Evolutionary conservation across 2,113 vertebrate genomes (phyloP).

Genomic region (Dicrurus megarhynchus): DNA sequence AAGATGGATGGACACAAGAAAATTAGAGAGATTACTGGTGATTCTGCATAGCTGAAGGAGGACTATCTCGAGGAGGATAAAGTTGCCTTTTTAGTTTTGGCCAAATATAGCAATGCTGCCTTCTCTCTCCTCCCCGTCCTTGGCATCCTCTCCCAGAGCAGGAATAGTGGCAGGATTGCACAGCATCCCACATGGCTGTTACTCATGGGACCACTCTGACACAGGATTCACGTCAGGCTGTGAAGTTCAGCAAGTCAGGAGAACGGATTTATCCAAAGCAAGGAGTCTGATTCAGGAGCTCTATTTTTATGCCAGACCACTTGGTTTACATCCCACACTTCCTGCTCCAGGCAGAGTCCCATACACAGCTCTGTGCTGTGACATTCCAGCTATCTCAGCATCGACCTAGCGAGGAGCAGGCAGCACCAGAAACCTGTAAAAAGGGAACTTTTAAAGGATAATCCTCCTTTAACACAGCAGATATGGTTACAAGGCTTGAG

Average conservation of each 20-base stretch:
- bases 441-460: neutral
- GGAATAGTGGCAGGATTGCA: neutral
- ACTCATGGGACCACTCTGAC: neutral
- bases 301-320: neutral
- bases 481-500: neutral
- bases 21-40: constrained; percentile 77
- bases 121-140: constrained; percentile 23
- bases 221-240: neutral
- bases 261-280: neutral
- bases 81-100: constrained; percentile 47
- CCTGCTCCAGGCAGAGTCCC: neutral
- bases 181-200: neutral
- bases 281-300: neutral
- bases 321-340: neutral
- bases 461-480: constrained; percentile 23
- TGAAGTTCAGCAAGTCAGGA: neutral
- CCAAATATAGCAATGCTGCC: constrained; percentile 45
- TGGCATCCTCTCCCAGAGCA: constrained; percentile 13
- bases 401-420: neutral
- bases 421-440: neutral
- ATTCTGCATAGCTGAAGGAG: constrained; percentile 68
- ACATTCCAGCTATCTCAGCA: neutral
- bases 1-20: constrained; percentile 77
- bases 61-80: constrained; percentile 46
- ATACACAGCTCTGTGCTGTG: neutral